Evolutionary conservation across 2,888 invertebrate species (phyloP), one percentile per base, ranked within the genome.

Genomic region (Exephanes ischioxanthus): DNA sequence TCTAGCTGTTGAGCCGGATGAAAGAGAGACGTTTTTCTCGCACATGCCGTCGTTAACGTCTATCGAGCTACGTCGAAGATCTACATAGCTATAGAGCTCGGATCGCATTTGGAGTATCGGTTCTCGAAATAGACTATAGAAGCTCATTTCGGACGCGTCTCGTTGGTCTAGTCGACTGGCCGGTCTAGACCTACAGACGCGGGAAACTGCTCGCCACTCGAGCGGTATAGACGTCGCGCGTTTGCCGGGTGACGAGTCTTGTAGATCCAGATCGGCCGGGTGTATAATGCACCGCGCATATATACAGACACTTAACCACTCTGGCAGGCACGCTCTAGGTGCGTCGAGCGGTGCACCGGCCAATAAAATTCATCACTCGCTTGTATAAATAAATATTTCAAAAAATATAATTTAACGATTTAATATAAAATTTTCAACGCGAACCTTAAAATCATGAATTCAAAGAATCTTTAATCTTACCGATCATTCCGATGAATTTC

Each of bases 131-230:
- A 92, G 92, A 90, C 90, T 89, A 91, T 90, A 89, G 90, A 90
- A 88, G 89, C 91, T 91, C 91, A 92, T 92, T 93, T 92, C 89
- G 91, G 91, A 92, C 91, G 88, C 88, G 91, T 89, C 90, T 88
- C 81, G 90, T 91, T 90, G 91, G 91, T 91, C 91, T 91, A 91
- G 92, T 92, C 91, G 91, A 91, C 89, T 45, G 89, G 86, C 87
- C 90, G 90, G 91, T 92, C 92, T 92, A 93, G 92, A 92, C 92
- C 91, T 92, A 89, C 88, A 91, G 90, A 89, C 91, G 90, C 75
- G 75, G 68, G 22, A 91, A 91, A 89, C 89, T 87, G 90, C 88
- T 89, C 87, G 88, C n/a, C 73, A 73, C 63, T 77, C 67, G 70
- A 73, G 71, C 37, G 55, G 72, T 68, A 45, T 48, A 73, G 30